These are phyloP conservation scores for Scartelaos histophorus DNA, from an alignment of 2,113 vertebrate genomes.

Conservation along the genomic window DNA sequence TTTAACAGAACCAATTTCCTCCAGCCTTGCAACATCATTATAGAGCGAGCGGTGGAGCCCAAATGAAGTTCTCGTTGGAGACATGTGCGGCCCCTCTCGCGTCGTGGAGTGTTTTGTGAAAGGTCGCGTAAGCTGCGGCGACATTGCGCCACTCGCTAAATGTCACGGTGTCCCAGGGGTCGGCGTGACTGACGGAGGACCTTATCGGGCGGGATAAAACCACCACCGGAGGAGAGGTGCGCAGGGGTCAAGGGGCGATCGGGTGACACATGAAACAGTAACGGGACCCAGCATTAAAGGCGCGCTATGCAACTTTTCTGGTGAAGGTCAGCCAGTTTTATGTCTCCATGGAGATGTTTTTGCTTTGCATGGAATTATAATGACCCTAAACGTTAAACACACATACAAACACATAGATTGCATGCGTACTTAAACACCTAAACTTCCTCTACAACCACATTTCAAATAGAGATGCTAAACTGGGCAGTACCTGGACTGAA, in stretches of 20 bases:
- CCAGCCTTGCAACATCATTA: constrained; percentile 14
- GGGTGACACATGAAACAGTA: constrained; percentile 13
- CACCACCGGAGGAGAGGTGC: constrained; percentile 32
- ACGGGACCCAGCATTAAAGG: background rate
- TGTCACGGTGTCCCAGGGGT: constrained; percentile 67
- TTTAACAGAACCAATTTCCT: constrained; percentile 8
- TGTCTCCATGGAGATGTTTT: background rate
- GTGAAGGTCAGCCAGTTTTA: background rate
- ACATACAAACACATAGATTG: too few relatives aligned
- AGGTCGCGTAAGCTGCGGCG: constrained; percentile 68
- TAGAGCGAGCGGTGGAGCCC: constrained; percentile 7
- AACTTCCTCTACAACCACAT: too few relatives aligned
- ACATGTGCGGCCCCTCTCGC: constrained; percentile 10
- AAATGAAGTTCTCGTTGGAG: constrained; percentile 15
- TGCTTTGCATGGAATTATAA: background rate
- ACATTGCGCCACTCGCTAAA: constrained; percentile 65
- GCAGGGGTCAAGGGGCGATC: constrained; percentile 12
- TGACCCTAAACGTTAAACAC: too few relatives aligned
- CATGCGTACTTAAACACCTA: too few relatives aligned
- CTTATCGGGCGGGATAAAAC: constrained; percentile 61
- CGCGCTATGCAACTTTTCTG: background rate
- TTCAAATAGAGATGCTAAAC: too few relatives aligned
- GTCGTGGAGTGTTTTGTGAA: constrained; percentile 52
- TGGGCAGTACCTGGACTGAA: too few relatives aligned
- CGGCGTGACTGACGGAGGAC: constrained; percentile 55